Percentiles rank a stretch among this genome's conserved stretches.
Evolutionary conservation across 2,888 invertebrate species (phyloP).

Genomic region (Labia minor): DNA sequence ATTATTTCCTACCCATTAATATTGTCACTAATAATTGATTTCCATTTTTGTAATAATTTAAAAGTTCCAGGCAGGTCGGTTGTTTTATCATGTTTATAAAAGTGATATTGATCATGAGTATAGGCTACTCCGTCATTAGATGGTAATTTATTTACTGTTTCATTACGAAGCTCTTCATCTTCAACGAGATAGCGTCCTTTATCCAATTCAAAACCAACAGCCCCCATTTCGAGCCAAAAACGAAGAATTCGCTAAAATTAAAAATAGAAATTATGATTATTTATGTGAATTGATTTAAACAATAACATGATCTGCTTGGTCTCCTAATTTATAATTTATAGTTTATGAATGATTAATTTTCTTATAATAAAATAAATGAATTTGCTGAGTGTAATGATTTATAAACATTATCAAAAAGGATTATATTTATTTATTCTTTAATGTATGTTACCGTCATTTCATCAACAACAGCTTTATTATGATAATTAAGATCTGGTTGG

Average conservation of each 20-base stretch:
- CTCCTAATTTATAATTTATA: too few species aligned
- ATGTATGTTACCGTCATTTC: slow-evolving; percentile 49
- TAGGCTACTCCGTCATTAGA: slow-evolving; percentile 31
- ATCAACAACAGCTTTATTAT: slow-evolving; percentile 51
- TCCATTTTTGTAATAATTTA: slow-evolving; percentile 51
- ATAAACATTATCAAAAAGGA: too few species aligned
- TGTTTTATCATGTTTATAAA: slow-evolving; percentile 53
- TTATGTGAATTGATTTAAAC: not conserved
- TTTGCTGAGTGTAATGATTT: too few species aligned
- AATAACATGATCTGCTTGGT: slow-evolving; percentile 15
- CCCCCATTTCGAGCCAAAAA: slow-evolving; percentile 63
- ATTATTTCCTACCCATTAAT: too few species aligned
- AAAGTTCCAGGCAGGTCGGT: slow-evolving; percentile 50
- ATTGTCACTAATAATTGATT: too few species aligned
- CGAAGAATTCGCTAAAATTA: slow-evolving; percentile 48
- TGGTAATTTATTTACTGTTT: slow-evolving; percentile 35
- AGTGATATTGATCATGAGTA: slow-evolving; percentile 48
- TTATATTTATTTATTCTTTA: too few species aligned
- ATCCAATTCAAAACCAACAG: slow-evolving; percentile 67
- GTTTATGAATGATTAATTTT: too few species aligned
- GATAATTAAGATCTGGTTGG: slow-evolving; percentile 73
- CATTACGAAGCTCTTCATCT: slow-evolving; percentile 43
- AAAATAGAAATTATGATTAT: too few species aligned
- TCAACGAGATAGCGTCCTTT: slow-evolving; percentile 57
- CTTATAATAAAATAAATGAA: too few species aligned